Conservation (phyloP, 92 coral and sea anemone genomes). For the Parazoanthus darwini region DNA sequence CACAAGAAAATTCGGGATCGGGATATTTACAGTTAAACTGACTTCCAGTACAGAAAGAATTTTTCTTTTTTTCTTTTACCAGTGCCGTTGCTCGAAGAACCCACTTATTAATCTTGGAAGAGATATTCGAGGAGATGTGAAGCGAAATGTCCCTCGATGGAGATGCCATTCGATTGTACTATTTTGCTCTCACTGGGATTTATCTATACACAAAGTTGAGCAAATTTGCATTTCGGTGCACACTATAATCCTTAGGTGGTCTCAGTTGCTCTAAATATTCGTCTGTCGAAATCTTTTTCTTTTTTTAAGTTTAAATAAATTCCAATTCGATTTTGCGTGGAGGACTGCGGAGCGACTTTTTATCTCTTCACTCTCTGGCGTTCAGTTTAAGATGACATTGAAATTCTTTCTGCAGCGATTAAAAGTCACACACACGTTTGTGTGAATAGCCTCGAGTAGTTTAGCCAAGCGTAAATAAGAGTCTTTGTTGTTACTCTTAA, state of each 20-base stretch:
- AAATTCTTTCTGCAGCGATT: neutral
- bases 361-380: neutral
- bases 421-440: neutral
- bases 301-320: neutral
- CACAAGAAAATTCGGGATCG: neutral
- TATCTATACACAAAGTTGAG: constrained; percentile 13
- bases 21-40: neutral
- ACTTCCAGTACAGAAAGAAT: neutral
- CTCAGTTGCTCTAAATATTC: neutral
- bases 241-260: constrained; percentile 26
- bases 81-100: constrained; percentile 10
- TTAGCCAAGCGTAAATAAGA: constrained; percentile 1
- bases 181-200: neutral
- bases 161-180: constrained; percentile 23
- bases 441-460: constrained; percentile 8
- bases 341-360: neutral
- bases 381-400: neutral
- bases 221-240: constrained; percentile 36
- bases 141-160: neutral
- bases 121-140: constrained; percentile 22
- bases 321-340: neutral
- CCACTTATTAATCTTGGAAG: constrained; percentile 24
- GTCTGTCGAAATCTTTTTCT: neutral
- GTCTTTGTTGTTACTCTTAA: constrained; percentile 6
- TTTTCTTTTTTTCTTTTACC: constrained; percentile 10